Percentiles rank a stretch among this genome's conserved stretches.
These are phyloP conservation scores for Orussus abietinus DNA, from an alignment of 1,140 invertebrate species.

Conservation along the genomic window DNA sequence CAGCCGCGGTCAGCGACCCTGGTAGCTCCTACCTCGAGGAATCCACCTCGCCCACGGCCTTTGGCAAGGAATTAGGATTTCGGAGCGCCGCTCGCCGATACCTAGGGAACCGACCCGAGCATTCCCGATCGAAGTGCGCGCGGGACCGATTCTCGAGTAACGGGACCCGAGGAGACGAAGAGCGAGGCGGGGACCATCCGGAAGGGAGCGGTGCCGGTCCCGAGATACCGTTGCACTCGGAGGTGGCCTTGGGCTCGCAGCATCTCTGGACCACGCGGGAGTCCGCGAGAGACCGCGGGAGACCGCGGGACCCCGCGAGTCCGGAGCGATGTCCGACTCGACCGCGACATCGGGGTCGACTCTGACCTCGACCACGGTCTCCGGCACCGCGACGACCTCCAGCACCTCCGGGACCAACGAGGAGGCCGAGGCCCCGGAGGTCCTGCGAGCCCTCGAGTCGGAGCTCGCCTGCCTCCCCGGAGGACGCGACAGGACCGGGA, in stretches of 20 bases:
- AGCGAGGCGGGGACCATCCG: constrained; percentile 16
- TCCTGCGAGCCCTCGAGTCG: constrained; percentile 53
- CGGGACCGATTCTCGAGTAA: too few relatives aligned
- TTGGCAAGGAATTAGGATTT: constrained; percentile 5
- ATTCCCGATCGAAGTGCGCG: too few relatives aligned
- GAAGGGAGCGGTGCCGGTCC: constrained; percentile 41
- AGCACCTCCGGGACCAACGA: constrained; percentile 22
- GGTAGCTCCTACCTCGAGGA: too few relatives aligned
- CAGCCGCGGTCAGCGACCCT: too few relatives aligned
- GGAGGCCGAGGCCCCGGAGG: constrained; percentile 53
- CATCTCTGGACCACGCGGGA: constrained; percentile 29
- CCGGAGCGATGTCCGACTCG: constrained; percentile 17
- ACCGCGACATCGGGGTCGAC: constrained; percentile 9
- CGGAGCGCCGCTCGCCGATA: constrained; percentile 13
- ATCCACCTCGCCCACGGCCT: too few relatives aligned
- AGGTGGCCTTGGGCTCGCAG: constrained; percentile 37
- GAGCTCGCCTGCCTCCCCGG: constrained; percentile 61
- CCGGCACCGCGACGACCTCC: constrained; percentile 7
- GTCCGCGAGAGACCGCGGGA: not conserved
- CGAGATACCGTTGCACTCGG: constrained; percentile 49
- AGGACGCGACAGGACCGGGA: constrained; percentile 61
- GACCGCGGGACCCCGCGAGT: too few relatives aligned
- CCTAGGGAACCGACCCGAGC: too few relatives aligned
- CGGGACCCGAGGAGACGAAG: constrained; percentile 11
- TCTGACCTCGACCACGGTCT: constrained; percentile 4